Conservation (phyloP, 1,140 invertebrate species). For the Lepeophtheirus salmonis region DNA sequence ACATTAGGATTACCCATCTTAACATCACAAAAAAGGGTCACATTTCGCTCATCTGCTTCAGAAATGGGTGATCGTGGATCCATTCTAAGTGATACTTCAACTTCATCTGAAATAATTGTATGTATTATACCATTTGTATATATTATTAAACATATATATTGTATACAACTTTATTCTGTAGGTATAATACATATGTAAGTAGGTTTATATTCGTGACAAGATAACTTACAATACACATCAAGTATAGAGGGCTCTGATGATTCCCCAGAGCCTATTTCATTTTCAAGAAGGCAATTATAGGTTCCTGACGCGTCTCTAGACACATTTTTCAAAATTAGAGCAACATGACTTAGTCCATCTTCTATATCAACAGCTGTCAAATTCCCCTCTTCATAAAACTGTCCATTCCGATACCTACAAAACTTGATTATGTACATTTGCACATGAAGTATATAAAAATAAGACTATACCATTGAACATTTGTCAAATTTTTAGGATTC, state of each 20-base stretch:
- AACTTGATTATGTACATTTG: slow-evolving; percentile 1
- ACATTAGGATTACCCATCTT: slow-evolving; percentile 34
- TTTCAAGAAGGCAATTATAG: slow-evolving; percentile 56
- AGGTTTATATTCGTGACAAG: neutral
- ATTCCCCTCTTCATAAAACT: slow-evolving; percentile 40
- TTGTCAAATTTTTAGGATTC: slow-evolving; percentile 51
- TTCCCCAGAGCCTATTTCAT: slow-evolving; percentile 46
- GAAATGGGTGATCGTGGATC: slow-evolving; percentile 49
- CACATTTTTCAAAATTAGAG: slow-evolving; percentile 52
- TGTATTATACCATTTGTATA: slow-evolving; percentile 16
- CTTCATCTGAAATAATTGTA: slow-evolving; percentile 29
- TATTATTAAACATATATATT: too few species aligned
- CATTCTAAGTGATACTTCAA: slow-evolving; percentile 52
- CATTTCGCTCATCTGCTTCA: slow-evolving; percentile 55
- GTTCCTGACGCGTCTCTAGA: slow-evolving; percentile 52
- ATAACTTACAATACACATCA: slow-evolving; percentile 54
- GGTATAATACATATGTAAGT: too few species aligned
- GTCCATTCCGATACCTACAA: slow-evolving; percentile 49
- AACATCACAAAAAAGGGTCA: slow-evolving; percentile 59
- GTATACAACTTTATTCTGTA: too few species aligned
- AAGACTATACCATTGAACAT: slow-evolving; percentile 47
- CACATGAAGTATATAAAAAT: neutral
- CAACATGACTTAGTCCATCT: slow-evolving; percentile 46
- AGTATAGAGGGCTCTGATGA: slow-evolving; percentile 48
- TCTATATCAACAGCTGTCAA: slow-evolving; percentile 44